Conservation (phyloP, 2,113 vertebrate species). For the Tapirus terrestris region DNA sequence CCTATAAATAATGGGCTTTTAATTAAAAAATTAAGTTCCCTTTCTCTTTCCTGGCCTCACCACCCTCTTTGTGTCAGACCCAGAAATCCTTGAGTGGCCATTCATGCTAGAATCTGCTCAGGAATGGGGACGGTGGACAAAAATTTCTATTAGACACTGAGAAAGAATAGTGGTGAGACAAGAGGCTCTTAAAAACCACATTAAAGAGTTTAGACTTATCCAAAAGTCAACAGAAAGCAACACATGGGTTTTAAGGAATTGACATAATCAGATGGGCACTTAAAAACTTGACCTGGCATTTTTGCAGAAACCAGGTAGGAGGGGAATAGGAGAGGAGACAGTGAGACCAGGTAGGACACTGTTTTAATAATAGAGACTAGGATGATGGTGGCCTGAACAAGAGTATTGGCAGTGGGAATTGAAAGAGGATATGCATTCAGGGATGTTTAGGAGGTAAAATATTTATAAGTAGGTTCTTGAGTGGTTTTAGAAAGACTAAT, state of each 20-base stretch:
- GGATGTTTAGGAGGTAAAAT: not conserved
- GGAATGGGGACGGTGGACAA: not conserved
- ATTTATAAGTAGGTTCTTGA: not conserved
- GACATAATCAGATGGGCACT: not conserved
- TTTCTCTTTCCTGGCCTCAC: not conserved
- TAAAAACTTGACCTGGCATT: not conserved
- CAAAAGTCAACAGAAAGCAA: not conserved
- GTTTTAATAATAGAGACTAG: not conserved
- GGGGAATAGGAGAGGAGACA: too few relatives aligned
- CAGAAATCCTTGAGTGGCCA: not conserved
- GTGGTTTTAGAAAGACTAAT: not conserved
- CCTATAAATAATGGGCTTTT: not conserved
- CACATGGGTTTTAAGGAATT: not conserved
- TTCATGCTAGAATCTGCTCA: not conserved
- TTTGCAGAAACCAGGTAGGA: not conserved
- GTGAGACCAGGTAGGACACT: not conserved
- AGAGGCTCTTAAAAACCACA: not conserved
- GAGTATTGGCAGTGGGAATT: not conserved
- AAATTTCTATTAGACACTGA: not conserved
- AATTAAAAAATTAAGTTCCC: not conserved
- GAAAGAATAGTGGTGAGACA: not conserved
- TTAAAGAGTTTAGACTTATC: not conserved
- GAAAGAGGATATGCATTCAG: not conserved
- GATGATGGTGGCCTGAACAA: not conserved
- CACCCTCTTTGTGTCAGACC: not conserved